Evolutionary conservation across 2,888 invertebrate genomes (phyloP).

Genomic region (Meteorus cinctellus): DNA sequence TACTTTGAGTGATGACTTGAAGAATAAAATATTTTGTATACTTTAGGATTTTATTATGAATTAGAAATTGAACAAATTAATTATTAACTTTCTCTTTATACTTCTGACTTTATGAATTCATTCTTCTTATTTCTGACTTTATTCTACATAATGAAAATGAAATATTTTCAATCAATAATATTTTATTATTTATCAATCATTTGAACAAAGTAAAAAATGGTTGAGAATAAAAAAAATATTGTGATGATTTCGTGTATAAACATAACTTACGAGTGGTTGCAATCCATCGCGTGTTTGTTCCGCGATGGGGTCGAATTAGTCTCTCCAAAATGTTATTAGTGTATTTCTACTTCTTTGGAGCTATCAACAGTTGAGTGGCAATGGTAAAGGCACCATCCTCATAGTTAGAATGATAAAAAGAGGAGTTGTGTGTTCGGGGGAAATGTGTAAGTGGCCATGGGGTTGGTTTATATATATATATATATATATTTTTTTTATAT

Average conservation of each 20-base stretch:
- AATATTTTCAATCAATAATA: no score
- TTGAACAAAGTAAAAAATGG: no score
- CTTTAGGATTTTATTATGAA: no score
- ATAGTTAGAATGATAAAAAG: background rate
- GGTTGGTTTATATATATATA: background rate
- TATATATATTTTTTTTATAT: conserved; percentile 12
- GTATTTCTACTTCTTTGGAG: conserved; percentile 28
- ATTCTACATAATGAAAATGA: no score
- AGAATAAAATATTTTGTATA: no score
- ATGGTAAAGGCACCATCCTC: conserved; percentile 15
- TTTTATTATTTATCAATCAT: no score
- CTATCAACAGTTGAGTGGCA: conserved; percentile 18
- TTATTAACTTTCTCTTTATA: no score
- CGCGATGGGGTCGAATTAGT: conserved; percentile 49
- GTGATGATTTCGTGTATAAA: background rate
- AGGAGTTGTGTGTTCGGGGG: conserved; percentile 32
- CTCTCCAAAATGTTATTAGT: conserved; percentile 46
- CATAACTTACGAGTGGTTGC: background rate
- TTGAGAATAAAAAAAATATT: background rate
- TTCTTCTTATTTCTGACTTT: no score
- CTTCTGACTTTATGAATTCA: no score
- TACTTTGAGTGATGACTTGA: no score
- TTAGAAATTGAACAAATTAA: no score
- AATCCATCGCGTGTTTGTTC: conserved; percentile 39
- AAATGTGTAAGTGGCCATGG: conserved; percentile 23